Conservation (phyloP, 2,888 invertebrate species). For the Clanis bilineata region DNA sequence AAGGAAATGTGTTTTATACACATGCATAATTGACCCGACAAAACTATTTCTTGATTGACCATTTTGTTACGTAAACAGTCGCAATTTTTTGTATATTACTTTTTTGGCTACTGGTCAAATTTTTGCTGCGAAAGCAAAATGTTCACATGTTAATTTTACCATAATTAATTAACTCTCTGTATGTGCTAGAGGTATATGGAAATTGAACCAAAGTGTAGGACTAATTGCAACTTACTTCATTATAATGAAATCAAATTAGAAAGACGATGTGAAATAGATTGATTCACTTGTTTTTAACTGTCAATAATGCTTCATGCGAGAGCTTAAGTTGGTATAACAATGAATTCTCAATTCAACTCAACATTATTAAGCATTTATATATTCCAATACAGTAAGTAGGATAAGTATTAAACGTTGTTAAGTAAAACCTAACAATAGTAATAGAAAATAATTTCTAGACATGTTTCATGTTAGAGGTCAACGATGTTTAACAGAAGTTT, state of each 20-base stretch:
- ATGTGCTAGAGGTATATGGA: not conserved
- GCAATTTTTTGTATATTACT: not conserved
- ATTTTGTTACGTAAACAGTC: slow-evolving; percentile 2
- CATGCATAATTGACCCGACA: slow-evolving; percentile 3
- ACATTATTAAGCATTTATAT: not conserved
- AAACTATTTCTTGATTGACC: slow-evolving; percentile 26
- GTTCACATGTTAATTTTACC: too few relatives aligned
- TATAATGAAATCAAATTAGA: not conserved
- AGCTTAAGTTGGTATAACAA: too few relatives aligned
- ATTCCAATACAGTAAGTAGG: not conserved
- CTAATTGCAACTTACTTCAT: not conserved
- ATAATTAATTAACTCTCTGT: not conserved
- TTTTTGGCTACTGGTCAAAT: not conserved
- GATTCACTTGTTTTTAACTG: not conserved
- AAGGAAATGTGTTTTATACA: slow-evolving; percentile 20
- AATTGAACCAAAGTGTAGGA: not conserved
- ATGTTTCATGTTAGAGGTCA: slow-evolving; percentile 52
- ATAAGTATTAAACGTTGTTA: not conserved
- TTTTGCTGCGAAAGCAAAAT: too few relatives aligned
- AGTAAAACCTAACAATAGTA: not conserved
- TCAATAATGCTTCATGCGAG: too few relatives aligned
- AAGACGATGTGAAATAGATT: not conserved
- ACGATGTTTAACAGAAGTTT: slow-evolving; percentile 51
- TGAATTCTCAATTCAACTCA: not conserved
- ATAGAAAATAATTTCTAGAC: slow-evolving; percentile 8